Base-by-base conservation (phyloP, 1,140 invertebrate species). In the Pentalonia nigronervosa region DNA sequence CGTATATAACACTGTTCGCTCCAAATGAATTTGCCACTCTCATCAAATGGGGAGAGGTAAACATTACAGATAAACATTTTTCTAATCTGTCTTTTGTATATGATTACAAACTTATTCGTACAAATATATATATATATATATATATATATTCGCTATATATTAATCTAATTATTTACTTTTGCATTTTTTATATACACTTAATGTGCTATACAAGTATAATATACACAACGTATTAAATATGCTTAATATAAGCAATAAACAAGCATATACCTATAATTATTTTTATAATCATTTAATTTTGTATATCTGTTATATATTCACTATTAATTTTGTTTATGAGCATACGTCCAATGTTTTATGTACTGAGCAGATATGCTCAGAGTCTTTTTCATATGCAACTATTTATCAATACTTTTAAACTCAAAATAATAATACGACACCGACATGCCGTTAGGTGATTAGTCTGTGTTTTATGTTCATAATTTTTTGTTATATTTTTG, bases 31-130 rank as follows among this genome's bases (percentile, higher is more conserved):
- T 97, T 94, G 96, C 96, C 9, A 95, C 96, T 34, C 94, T 97
- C 45, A 95, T 97, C 81, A 97, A 96, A 95, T 97, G 97, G 96
- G 97, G 97, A 94, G 97, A 97, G 95, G 96, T 97, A 95, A 94
- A 94, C 88, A n/a, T 93, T 90, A n/a, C 34, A 48, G 17, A 36
- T 36, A 23, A 6, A 36, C 7, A 36, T 8, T 83, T 36, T 34
- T 36, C 7, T 83, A 21, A 76, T 76, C 30, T 34, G 25, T 23
- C 25, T 56, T 56, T 56, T 56, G 7, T 56, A 9, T 56, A n/a
- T n/a, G 17, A 30, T 76, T n/a, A 76, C 14, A 3, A 6, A n/a
- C 60, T 76, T n/a, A 76, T 1, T n/a, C 4, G 14, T 17, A n/a
- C n/a, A n/a, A 11, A 7, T 17, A n/a, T 20, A 76, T 76, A n/a